These are phyloP conservation scores for Drosophila hawaiiensis DNA, from an alignment of 2,888 invertebrate genomes.

Conservation along the genomic window DNA sequence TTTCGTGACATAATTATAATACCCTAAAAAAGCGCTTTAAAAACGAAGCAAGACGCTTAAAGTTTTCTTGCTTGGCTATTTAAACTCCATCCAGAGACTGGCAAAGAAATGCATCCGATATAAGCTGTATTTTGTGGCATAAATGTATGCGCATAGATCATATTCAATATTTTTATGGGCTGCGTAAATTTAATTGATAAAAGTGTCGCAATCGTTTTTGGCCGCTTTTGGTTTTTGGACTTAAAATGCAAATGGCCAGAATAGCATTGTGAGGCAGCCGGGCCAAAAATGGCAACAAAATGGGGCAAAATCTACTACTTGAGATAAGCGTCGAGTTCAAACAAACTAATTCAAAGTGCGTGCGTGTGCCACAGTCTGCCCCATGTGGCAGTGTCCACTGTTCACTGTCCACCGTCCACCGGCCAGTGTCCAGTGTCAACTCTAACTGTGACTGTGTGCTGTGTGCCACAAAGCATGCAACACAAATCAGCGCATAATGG, in stretches of 20 bases:
- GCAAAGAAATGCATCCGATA: slow-evolving; percentile 11
- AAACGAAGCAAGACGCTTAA: slow-evolving; percentile 44
- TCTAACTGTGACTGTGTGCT: slow-evolving; percentile 35
- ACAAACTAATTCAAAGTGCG: slow-evolving; percentile 79
- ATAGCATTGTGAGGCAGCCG: slow-evolving; percentile 46
- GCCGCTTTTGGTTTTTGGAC: slow-evolving; percentile 3
- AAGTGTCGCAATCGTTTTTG: slow-evolving; percentile 49
- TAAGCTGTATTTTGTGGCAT: slow-evolving; percentile 26
- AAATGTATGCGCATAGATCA: slow-evolving; percentile 33
- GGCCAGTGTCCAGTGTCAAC: slow-evolving; percentile 29
- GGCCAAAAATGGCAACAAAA: slow-evolving; percentile 69
- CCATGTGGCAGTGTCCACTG: slow-evolving; percentile 27
- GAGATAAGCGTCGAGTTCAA: slow-evolving; percentile 80
- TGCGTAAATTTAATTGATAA: slow-evolving; percentile 81
- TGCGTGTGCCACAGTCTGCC: slow-evolving; percentile 33
- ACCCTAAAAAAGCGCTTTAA: not conserved
- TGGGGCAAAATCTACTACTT: slow-evolving; percentile 78
- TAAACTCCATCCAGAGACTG: slow-evolving; percentile 35
- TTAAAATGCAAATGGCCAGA: slow-evolving; percentile 51
- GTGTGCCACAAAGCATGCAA: slow-evolving; percentile 69
- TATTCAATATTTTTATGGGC: slow-evolving; percentile 52
- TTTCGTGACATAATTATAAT: not conserved
- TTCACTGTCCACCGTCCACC: slow-evolving; percentile 7
- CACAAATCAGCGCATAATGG: slow-evolving; percentile 79
- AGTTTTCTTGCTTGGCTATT: slow-evolving; percentile 45